A percentile compares a stretch with the other conserved stretches of the same genome.
These are phyloP conservation scores for Crocidura indochinensis DNA, from an alignment of 2,797 vertebrate species.

Conservation along the genomic window DNA sequence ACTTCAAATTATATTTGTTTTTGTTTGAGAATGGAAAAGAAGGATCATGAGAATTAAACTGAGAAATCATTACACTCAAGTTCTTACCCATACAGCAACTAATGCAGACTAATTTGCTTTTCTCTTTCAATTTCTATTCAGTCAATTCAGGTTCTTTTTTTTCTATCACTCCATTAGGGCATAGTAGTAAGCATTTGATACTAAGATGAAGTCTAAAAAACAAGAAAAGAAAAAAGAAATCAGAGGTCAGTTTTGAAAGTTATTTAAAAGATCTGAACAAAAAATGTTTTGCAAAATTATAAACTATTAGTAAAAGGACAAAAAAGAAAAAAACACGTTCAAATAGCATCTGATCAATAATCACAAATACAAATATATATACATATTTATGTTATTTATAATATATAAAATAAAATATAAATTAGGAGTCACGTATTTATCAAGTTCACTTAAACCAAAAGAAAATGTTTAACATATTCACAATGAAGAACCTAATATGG, in stretches of 20 bases:
- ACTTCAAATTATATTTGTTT: slow-evolving; percentile 60
- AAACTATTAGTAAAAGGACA: slow-evolving; percentile 59
- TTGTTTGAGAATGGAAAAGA: too few relatives aligned
- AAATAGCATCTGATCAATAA: neutral
- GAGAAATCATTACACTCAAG: slow-evolving; percentile 49
- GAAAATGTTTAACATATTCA: neutral
- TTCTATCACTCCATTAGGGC: slow-evolving; percentile 47
- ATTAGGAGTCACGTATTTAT: neutral
- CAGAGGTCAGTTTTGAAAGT: slow-evolving; percentile 15
- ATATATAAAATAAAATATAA: slow-evolving; percentile 23
- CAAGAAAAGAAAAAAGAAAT: slow-evolving; percentile 65
- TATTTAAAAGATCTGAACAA: slow-evolving; percentile 23
- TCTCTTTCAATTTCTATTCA: slow-evolving; percentile 61
- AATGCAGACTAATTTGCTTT: slow-evolving; percentile 50
- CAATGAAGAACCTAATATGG: slow-evolving; percentile 52
- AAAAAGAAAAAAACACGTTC: slow-evolving; percentile 30
- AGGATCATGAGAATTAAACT: slow-evolving; percentile 25
- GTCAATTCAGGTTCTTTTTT: slow-evolving; percentile 56
- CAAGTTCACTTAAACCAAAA: slow-evolving; percentile 11
- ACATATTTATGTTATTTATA: slow-evolving; percentile 5
- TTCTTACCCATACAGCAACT: slow-evolving; percentile 62
- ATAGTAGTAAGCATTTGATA: slow-evolving; percentile 56
- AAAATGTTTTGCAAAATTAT: slow-evolving; percentile 45
- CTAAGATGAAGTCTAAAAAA: slow-evolving; percentile 26
- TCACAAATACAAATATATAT: slow-evolving; percentile 38